Percentiles rank a stretch among this genome's conserved stretches.
These are phyloP conservation scores for Crypturellus undulatus DNA, from an alignment of 2,113 vertebrate genomes.

Conservation along the genomic window DNA sequence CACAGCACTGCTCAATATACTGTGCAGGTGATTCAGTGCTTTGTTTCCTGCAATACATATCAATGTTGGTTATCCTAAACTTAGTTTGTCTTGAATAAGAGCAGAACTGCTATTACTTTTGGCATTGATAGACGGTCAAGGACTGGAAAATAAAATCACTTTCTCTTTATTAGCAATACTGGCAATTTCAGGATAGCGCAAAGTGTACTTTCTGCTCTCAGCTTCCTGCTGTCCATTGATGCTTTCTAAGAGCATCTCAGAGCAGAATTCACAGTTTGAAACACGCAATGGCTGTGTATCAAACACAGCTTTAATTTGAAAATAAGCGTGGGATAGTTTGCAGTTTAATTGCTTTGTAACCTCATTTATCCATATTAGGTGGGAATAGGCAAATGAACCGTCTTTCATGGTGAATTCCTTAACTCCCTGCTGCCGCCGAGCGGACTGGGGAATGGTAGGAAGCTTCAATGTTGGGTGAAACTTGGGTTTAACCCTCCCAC, in stretches of 20 bases:
- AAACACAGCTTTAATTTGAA: slow-evolving; percentile 1
- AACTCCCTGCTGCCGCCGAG: background rate
- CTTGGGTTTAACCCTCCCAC: slow-evolving; percentile 35
- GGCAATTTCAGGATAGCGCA: background rate
- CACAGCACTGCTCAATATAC: background rate
- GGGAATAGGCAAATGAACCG: background rate
- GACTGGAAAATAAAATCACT: background rate
- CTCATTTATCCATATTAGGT: slow-evolving; percentile 1
- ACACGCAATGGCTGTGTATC: background rate
- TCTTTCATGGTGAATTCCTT: background rate
- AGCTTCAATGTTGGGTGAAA: slow-evolving; percentile 32
- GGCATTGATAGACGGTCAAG: background rate
- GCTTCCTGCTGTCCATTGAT: fast-evolving
- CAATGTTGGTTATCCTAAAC: background rate
- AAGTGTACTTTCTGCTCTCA: fast-evolving
- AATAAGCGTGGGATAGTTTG: background rate
- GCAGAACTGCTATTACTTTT: background rate
- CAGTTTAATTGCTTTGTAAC: background rate
- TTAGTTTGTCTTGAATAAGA: background rate
- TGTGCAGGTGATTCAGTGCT: background rate
- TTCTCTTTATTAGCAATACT: background rate
- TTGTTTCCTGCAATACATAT: background rate
- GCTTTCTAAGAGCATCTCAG: background rate
- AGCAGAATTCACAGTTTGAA: background rate
- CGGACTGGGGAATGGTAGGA: slow-evolving; percentile 4